Evolutionary conservation across 1,140 invertebrate genomes (phyloP).

Genomic region (Pseudomyrmex pallidus): DNA sequence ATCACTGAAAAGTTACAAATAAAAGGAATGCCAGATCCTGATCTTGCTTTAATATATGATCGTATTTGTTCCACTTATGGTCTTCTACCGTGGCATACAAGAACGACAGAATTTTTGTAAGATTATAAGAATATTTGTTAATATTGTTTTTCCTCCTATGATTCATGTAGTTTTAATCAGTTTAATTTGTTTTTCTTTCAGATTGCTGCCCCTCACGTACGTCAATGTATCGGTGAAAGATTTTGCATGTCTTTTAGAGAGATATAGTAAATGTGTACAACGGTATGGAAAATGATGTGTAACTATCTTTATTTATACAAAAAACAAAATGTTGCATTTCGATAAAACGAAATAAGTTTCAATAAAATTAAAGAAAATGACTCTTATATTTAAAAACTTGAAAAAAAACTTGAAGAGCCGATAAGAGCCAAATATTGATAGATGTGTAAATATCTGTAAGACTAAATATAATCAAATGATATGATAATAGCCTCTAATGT

Average conservation of each 20-base stretch:
- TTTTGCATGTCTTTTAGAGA: constrained; percentile 86
- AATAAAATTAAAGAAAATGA: constrained; percentile 3
- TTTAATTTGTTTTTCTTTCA: constrained; percentile 72
- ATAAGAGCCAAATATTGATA: no score
- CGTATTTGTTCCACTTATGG: constrained; percentile 86
- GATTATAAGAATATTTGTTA: constrained; percentile 37
- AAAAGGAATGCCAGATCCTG: constrained; percentile 88
- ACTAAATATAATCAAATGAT: no score
- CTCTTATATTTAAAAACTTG: no score
- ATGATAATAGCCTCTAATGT: no score
- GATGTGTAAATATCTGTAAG: no score
- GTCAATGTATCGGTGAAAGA: constrained; percentile 85
- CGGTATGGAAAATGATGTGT: constrained; percentile 88
- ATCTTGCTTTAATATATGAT: constrained; percentile 88
- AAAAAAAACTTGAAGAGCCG: no score
- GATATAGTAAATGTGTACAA: constrained; percentile 88
- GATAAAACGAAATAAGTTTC: constrained; percentile 32
- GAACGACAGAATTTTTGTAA: constrained; percentile 89
- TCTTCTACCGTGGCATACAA: constrained; percentile 90
- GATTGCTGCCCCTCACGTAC: constrained; percentile 84
- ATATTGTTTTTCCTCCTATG: background rate
- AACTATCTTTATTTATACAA: constrained; percentile 54
- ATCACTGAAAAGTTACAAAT: constrained; percentile 84
- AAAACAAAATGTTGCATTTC: constrained; percentile 26
- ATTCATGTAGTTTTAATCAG: constrained; percentile 26